phyloP scores from a whole-genome alignment of 1,140 invertebrate species.

The Calosoma granatense region DNA sequence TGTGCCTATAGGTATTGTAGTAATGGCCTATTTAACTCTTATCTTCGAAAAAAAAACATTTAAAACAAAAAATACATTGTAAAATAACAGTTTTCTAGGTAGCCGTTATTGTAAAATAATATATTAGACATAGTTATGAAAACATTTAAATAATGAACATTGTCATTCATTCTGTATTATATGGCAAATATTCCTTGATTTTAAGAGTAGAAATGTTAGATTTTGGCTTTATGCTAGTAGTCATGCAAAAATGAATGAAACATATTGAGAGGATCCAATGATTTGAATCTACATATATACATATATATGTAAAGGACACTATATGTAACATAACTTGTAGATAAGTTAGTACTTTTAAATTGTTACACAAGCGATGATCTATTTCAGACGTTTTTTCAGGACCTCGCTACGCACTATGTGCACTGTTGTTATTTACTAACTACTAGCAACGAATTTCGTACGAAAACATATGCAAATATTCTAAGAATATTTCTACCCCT shows the following conservation, averaged over 20 bases:
- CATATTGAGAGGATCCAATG: not conserved
- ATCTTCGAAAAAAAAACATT: too few relatives aligned
- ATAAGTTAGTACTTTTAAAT: not conserved
- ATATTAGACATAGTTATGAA: too few relatives aligned
- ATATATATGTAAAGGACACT: too few relatives aligned
- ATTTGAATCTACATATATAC: not conserved
- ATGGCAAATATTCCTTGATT: not conserved
- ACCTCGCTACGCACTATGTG: not conserved
- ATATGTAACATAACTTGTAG: not conserved
- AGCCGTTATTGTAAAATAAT: too few relatives aligned
- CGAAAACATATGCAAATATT: not conserved
- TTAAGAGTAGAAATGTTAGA: not conserved
- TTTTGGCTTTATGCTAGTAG: not conserved
- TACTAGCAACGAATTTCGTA: not conserved
- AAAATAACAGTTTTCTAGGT: too few relatives aligned
- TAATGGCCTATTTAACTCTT: not conserved
- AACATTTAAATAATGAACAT: not conserved
- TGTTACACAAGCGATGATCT: not conserved
- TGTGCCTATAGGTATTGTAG: not conserved
- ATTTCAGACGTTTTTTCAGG: not conserved
- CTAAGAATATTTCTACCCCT: too few relatives aligned
- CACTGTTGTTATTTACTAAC: not conserved
- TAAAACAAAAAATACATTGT: too few relatives aligned
- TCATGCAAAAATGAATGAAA: not conserved
- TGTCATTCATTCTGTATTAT: not conserved